phyloP scores from a whole-genome alignment of 1,140 invertebrate genomes.

The Aphelinus certus region DNA sequence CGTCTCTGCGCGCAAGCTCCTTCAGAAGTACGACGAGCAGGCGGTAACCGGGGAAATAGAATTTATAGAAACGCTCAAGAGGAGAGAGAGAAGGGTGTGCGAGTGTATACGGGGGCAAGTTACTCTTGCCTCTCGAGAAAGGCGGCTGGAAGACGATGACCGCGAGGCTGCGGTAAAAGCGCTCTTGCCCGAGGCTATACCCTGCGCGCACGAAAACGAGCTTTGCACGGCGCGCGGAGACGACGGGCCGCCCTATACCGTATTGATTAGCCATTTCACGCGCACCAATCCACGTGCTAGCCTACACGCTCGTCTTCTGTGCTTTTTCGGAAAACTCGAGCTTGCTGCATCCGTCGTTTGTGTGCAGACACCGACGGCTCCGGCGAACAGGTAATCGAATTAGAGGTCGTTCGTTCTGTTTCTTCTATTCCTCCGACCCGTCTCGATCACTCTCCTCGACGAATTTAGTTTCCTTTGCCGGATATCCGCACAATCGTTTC shows the following conservation, averaged over 20 bases:
- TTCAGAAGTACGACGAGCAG: slow-evolving; percentile 12
- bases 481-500: slow-evolving; percentile 29
- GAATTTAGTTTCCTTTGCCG: slow-evolving; percentile 30
- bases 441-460: slow-evolving; percentile 2
- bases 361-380: not conserved
- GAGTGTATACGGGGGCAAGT: too few species aligned
- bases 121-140: not conserved
- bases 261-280: slow-evolving; percentile 38
- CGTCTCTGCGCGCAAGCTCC: too few species aligned
- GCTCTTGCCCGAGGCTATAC: too few species aligned
- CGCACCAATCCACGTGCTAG: not conserved
- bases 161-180: not conserved
- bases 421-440: not conserved
- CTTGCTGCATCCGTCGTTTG: not conserved
- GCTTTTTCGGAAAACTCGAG: too few species aligned
- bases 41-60: slow-evolving; percentile 15
- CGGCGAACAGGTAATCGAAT: slow-evolving; percentile 40
- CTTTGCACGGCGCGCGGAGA: not conserved
- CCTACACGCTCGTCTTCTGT: too few species aligned
- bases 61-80: slow-evolving; percentile 28
- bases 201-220: not conserved
- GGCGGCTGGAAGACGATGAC: not conserved
- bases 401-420: slow-evolving; percentile 26
- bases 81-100: too few species aligned
- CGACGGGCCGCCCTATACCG: not conserved